Evolutionary conservation across 2,888 invertebrate genomes (phyloP), one percentile per base, ranked within the genome.

Genomic region (Thecocarcelia acutangulata): DNA sequence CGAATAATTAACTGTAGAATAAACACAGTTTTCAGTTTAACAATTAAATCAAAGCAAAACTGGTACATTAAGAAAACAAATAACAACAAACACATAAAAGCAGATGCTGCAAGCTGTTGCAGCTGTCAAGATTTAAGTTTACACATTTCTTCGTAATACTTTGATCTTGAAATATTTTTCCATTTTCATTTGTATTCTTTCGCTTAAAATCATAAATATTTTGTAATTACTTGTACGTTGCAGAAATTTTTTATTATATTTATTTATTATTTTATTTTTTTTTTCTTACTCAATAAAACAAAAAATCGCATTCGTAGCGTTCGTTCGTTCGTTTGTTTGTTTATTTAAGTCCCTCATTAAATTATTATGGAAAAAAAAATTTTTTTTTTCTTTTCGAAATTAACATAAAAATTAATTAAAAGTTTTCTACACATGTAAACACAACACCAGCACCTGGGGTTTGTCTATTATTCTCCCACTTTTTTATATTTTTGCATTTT

Each of bases 321-420:
- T 11, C 2, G 21, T 28, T 28, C 28, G 28, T 28, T 33, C 13
- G 40, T 2, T 21, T 69, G 33, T 69, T 37, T 48, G 28, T 21
- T 19, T 59, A 17, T 24, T 33, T 42, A 37, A 21, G 17, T 64
- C 33, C 56, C 64, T 58, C 56, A 74, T 66, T 74, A 74, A 46
- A 74, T 63, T 64, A 64, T 46, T 17, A 54, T 13, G 54, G 28
- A 54, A 33, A 33, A 59, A 15, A 59, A 12, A 58, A 6, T 6
- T 40, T 59, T 0, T 5, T 8, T 56, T 21, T 5, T 21, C 17
- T 12, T 70, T 48, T n/a, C 12, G 8, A 42, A 68, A 76, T 69
- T 68, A 59, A 61, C 75, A 76, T 76, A 76, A 76, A 76, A 76
- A 61, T 68, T 76, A 68, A 76, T 76, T 76, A 76, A 68, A 74